These are phyloP conservation scores for Drosophila nannoptera DNA, from an alignment of 1,140 invertebrate species.

Conservation along the genomic window DNA sequence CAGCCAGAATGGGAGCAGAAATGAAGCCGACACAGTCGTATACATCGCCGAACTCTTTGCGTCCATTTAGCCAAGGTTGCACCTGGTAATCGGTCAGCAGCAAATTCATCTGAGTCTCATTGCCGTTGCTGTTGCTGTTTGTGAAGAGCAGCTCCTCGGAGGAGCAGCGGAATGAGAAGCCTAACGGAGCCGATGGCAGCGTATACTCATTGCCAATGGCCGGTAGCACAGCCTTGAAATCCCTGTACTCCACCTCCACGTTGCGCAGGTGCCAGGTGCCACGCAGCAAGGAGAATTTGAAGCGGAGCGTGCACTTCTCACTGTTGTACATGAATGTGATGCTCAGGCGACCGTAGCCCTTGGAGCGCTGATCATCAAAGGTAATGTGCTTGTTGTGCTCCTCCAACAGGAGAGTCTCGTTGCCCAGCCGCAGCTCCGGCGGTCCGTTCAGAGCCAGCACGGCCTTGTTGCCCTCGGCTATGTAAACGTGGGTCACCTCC, in stretches of 20 bases:
- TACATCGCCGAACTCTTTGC: conserved; percentile 83
- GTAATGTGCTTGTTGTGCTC: conserved; percentile 72
- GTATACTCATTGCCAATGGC: conserved; percentile 69
- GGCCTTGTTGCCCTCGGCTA: conserved; percentile 72
- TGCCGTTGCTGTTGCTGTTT: conserved; percentile 76
- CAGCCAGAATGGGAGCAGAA: conserved; percentile 93
- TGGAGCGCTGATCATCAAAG: conserved; percentile 69
- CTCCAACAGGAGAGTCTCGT: conserved; percentile 48
- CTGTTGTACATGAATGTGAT: conserved; percentile 63
- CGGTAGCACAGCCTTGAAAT: conserved; percentile 55
- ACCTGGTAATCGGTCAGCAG: conserved; percentile 80
- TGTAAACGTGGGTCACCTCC: conserved; percentile 63
- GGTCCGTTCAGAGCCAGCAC: conserved; percentile 68
- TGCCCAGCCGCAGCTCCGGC: conserved; percentile 52
- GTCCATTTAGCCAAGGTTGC: conserved; percentile 81
- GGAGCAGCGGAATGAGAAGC: conserved; percentile 80
- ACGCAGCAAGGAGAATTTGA: conserved; percentile 63
- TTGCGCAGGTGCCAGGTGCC: conserved; percentile 81
- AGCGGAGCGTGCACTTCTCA: conserved; percentile 67
- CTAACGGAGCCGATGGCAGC: conserved; percentile 80
- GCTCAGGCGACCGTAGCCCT: conserved; percentile 64
- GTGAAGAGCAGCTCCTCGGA: conserved; percentile 79
- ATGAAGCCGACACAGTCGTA: conserved; percentile 95
- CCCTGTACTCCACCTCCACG: conserved; percentile 79
- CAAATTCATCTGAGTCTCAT: conserved; percentile 67